phyloP scores from a whole-genome alignment of 2,797 vertebrate genomes.

The Peromyscus attwateri region DNA sequence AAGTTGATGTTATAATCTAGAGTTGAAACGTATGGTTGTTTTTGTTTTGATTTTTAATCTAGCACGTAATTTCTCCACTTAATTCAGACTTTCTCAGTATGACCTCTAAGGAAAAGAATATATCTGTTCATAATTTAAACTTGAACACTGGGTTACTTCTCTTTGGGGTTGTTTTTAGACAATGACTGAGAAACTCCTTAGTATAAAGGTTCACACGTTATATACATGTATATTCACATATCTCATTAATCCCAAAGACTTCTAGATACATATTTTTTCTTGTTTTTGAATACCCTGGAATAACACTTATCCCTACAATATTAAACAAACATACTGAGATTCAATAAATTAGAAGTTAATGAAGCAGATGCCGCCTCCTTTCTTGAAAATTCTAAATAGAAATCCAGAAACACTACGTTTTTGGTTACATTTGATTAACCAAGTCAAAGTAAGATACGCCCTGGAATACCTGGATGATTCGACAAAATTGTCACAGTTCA shows the following conservation, averaged over 20 bases:
- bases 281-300: slow-evolving; percentile 27
- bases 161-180: background rate
- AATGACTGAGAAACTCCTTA: background rate
- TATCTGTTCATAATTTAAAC: background rate
- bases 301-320: slow-evolving; percentile 11
- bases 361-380: background rate
- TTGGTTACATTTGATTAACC: slow-evolving; percentile 14
- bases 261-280: background rate
- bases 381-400: slow-evolving; percentile 57
- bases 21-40: background rate
- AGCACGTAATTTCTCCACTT: slow-evolving; percentile 11
- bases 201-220: background rate
- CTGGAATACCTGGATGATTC: background rate
- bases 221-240: background rate
- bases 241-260: background rate
- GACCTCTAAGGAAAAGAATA: background rate
- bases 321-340: slow-evolving; percentile 19
- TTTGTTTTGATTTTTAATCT: background rate
- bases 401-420: background rate
- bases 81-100: background rate
- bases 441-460: slow-evolving; percentile 25
- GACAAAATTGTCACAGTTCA: slow-evolving; percentile 23
- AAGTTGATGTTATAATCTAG: background rate
- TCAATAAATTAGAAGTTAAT: slow-evolving; percentile 52
- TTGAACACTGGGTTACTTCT: background rate